Base-by-base conservation (phyloP, 2,113 vertebrate genomes). In the Scytalopus superciliaris region DNA sequence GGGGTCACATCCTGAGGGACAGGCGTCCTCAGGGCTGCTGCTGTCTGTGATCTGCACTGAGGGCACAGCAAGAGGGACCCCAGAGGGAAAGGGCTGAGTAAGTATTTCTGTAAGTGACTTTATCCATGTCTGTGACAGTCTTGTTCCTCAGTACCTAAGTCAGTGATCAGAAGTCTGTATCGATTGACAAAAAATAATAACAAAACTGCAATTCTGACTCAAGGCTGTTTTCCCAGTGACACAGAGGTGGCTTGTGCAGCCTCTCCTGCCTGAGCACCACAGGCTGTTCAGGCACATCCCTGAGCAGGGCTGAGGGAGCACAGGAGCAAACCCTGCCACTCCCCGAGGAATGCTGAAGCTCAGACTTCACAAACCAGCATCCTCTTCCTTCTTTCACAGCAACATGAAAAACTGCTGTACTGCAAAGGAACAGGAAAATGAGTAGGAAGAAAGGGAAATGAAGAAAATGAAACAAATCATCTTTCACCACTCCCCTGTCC, bases 381-480 rank as follows among this genome's bases (percentile, higher is more conserved):
- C n/a, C 47, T 77, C 79, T 52, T 77, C 85, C 85, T 84, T 7
- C 55, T 68, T 82, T 72, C 52, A 64, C 33, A 75, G 80, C 27
- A 56, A 81, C 27, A 14, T 42, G 50, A 67, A 86, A 90, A 87
- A 52, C 49, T 23, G 7, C 60, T 59, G 24, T 11, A 16, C 44
- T n/a, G 47, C 1, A 16, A 55, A 89, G 50, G 19, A 66, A 70
- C 50, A 44, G 60, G 55, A 70, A 89, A 93, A 21, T 23, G 7
- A 92, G 80, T 69, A 78, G 88, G 79, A 94, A 94, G 79, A 93
- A 92, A 93, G 68, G 31, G 35, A 74, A 90, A 55, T 15, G 39
- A 31, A 73, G 40, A 92, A 85, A 85, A 50, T 35, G 6, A 78
- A 79, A 57, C 21, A 72, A 95, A 53, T 19, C 64, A 39, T 10